Percentiles rank a stretch among this genome's conserved stretches.
phyloP scores from a whole-genome alignment of 1,140 invertebrate genomes.

The Marisa cornuarietis region DNA sequence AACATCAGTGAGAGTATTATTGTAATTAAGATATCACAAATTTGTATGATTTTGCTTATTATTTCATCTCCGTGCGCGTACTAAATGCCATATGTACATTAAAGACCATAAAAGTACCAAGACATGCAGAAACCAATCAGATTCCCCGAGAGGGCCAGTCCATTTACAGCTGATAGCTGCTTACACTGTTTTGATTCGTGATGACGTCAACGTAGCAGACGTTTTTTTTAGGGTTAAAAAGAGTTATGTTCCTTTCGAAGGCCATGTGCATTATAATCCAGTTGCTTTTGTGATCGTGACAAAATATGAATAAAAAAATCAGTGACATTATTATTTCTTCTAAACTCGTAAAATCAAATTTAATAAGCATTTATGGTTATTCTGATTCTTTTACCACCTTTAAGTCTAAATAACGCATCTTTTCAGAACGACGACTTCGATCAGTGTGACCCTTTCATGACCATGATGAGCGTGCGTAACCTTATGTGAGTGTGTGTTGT shows the following conservation, averaged over 20 bases:
- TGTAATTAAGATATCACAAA: background rate
- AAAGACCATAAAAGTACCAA: background rate
- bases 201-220: constrained; percentile 32
- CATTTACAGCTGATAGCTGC: constrained; percentile 25
- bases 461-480: no score
- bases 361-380: no score
- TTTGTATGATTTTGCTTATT: background rate
- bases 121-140: constrained; percentile 21
- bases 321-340: background rate
- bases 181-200: constrained; percentile 35
- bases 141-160: background rate
- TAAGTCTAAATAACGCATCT: no score
- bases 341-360: background rate
- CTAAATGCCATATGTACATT: no score
- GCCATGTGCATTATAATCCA: constrained; percentile 1
- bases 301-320: background rate
- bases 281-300: background rate
- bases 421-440: no score
- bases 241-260: constrained; percentile 7
- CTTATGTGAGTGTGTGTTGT: no score
- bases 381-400: no score
- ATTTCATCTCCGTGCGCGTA: background rate
- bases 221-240: background rate
- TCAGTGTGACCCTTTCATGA: no score
- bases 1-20: background rate